Conservation (phyloP, 2,888 invertebrate species). For the Acanthococcus lagerstroemiae region DNA sequence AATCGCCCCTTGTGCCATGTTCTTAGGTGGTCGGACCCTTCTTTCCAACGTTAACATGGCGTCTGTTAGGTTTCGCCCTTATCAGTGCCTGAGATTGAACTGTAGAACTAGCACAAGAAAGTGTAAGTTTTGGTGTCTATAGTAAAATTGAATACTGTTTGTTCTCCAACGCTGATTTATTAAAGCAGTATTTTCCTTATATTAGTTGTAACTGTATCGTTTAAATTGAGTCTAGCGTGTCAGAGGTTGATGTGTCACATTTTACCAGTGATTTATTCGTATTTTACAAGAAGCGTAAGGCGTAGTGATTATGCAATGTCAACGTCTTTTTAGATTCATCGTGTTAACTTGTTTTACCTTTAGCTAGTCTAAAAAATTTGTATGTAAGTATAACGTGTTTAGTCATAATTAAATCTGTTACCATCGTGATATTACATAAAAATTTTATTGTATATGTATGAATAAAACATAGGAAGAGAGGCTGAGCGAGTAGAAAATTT, state of each 20-base stretch:
- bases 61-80: no score
- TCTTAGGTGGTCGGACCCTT: no score
- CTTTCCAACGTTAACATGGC: no score
- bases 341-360: conserved; percentile 27
- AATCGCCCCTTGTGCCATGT: no score
- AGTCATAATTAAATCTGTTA: conserved; percentile 23
- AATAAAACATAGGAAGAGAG: no score
- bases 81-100: no score
- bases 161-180: no score
- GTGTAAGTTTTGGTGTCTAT: no score
- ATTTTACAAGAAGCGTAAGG: not conserved
- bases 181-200: not conserved
- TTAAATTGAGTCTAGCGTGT: not conserved
- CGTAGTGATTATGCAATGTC: not conserved
- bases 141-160: no score
- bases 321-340: not conserved
- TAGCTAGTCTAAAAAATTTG: conserved; percentile 23
- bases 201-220: not conserved
- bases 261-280: conserved; percentile 1
- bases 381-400: conserved; percentile 19
- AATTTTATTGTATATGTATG: no score
- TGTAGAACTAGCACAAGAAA: no score
- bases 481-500: no score
- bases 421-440: conserved; percentile 19
- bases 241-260: not conserved